A percentile compares a stretch with the other conserved stretches of the same genome.
These are phyloP conservation scores for Prochilodus magdalenae DNA, from an alignment of 2,113 vertebrate species.

Conservation along the genomic window DNA sequence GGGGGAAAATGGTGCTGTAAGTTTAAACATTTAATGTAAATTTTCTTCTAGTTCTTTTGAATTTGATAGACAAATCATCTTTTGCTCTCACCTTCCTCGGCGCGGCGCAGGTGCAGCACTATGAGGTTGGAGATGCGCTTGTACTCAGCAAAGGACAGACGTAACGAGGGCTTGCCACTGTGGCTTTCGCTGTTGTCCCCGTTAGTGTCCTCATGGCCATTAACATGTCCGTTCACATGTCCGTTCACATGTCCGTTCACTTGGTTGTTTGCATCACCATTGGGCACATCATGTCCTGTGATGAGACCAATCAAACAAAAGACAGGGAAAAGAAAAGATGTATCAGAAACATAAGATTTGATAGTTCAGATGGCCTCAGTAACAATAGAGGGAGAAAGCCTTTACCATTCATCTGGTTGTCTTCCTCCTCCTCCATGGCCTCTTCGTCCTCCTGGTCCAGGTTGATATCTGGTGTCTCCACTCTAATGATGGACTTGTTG, in stretches of 20 bases:
- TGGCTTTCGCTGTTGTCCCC: conserved; percentile 72
- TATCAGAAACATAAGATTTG: not conserved
- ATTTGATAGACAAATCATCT: no score
- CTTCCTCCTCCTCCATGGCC: conserved; percentile 75
- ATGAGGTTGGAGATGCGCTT: conserved; percentile 93
- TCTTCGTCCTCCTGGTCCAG: conserved; percentile 92
- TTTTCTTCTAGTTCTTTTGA: no score
- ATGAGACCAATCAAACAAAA: not conserved
- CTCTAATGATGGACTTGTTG: conserved; percentile 98
- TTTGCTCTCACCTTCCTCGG: conserved; percentile 85
- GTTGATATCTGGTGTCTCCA: conserved; percentile 97
- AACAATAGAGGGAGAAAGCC: not conserved
- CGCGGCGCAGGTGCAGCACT: conserved; percentile 90
- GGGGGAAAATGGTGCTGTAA: no score
- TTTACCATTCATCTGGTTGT: conserved; percentile 58
- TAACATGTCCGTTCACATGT: conserved; percentile 41
- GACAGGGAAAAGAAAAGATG: not conserved
- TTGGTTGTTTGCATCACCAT: conserved; percentile 66
- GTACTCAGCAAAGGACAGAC: conserved; percentile 91
- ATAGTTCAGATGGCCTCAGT: not conserved
- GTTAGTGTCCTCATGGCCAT: conserved; percentile 70
- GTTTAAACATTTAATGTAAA: no score
- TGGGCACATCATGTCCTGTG: conserved; percentile 79
- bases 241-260: conserved; percentile 75
- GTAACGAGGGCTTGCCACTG: conserved; percentile 80